Conservation (phyloP, 2,113 vertebrate species). For the Tauraco erythrolophus region DNA sequence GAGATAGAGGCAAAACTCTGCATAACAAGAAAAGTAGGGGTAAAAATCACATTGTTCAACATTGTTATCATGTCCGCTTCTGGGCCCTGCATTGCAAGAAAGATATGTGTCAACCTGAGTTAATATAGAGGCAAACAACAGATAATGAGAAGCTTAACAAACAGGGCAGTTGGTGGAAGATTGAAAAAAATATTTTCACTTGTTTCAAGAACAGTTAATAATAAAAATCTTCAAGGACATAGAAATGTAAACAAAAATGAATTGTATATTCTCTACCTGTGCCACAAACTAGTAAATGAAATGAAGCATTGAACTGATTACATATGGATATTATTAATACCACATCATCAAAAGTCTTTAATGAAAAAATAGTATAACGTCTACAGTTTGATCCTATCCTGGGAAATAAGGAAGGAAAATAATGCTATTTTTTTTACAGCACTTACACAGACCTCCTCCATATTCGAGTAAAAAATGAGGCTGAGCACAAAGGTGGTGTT, state of each 20-base stretch:
- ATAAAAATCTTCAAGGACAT: neutral
- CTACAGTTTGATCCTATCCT: neutral
- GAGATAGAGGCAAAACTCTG: fast-evolving
- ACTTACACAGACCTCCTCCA: neutral
- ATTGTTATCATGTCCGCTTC: neutral
- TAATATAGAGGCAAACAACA: neutral
- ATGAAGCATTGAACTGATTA: neutral
- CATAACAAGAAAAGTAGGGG: neutral
- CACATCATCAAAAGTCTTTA: neutral
- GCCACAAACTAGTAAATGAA: neutral
- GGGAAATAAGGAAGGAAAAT: neutral
- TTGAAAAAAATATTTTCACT: neutral
- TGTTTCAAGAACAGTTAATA: neutral
- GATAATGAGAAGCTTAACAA: neutral
- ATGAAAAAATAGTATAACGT: neutral
- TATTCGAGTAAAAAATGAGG: neutral
- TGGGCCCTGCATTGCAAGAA: neutral
- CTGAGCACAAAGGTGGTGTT: neutral
- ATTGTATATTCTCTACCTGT: neutral
- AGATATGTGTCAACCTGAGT: neutral
- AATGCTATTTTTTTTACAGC: neutral
- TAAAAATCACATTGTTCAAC: neutral
- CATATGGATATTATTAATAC: neutral
- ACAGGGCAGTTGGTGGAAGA: neutral
- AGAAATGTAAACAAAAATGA: neutral